Percentiles rank a stretch among this genome's conserved stretches.
phyloP scores from a whole-genome alignment of 2,888 invertebrate genomes.

The Tromatobia lineatoria region DNA sequence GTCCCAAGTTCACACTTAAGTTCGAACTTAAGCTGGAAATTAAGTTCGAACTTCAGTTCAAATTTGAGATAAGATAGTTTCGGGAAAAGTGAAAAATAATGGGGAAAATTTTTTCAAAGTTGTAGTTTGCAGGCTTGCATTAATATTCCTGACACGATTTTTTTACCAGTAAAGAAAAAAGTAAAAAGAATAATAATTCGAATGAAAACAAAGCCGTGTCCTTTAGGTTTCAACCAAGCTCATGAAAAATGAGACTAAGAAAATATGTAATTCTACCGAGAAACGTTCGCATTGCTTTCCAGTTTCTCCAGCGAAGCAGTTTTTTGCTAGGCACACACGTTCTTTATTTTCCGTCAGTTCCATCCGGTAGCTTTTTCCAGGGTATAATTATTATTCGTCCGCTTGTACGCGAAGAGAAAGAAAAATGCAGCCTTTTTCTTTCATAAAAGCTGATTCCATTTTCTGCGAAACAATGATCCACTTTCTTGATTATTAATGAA shows the following conservation, averaged over 20 bases:
- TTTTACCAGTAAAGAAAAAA: too few species aligned
- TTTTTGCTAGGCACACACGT: constrained; percentile 7
- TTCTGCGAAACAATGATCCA: constrained; percentile 34
- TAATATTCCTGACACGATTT: too few species aligned
- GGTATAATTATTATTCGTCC: constrained; percentile 54
- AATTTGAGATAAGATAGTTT: too few species aligned
- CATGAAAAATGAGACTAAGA: not conserved
- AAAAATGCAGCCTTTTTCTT: constrained; percentile 3
- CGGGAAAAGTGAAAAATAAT: too few species aligned
- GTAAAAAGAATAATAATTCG: too few species aligned
- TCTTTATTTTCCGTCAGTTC: constrained; percentile 50
- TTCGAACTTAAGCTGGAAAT: too few species aligned
- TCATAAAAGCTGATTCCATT: constrained; percentile 32
- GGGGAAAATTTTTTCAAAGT: too few species aligned
- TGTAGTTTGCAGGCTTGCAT: too few species aligned
- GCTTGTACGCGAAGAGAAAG: constrained; percentile 9
- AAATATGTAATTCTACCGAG: not conserved
- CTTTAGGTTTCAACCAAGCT: not conserved
- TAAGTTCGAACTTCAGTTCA: too few species aligned
- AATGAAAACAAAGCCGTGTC: not conserved
- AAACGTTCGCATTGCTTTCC: not conserved
- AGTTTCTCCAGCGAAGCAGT: constrained; percentile 32
- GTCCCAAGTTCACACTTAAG: too few species aligned
- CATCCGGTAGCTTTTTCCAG: constrained; percentile 48
- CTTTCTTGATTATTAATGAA: constrained; percentile 35